Conservation (phyloP, 1,140 invertebrate species). For the Formica selysi region DNA sequence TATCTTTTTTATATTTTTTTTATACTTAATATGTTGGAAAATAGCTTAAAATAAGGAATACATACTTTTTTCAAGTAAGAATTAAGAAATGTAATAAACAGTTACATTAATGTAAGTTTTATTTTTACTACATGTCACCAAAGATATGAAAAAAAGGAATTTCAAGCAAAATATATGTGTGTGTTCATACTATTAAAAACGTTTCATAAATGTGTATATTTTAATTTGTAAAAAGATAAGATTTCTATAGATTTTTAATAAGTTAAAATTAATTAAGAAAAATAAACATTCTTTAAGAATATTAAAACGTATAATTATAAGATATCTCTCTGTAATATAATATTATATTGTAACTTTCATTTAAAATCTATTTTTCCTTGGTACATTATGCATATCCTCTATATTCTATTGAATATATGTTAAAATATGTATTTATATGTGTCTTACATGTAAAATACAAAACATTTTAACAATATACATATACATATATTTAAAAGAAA, state of each 20-base stretch:
- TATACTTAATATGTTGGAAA: neutral
- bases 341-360: neutral
- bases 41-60: neutral
- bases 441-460: neutral
- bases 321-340: neutral
- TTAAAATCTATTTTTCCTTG: neutral
- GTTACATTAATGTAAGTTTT: neutral
- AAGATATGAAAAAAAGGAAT: neutral
- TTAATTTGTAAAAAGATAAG: neutral
- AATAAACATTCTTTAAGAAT: neutral
- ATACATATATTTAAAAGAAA: neutral
- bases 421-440: no score
- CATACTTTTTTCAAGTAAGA: neutral
- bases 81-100: neutral
- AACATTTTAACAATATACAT: neutral
- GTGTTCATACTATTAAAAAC: neutral
- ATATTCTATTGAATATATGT: neutral
- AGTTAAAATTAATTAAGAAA: neutral
- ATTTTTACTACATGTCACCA: neutral
- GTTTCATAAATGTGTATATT: neutral
- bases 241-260: neutral
- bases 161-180: neutral
- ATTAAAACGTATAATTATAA: constrained; percentile 1
- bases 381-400: neutral
- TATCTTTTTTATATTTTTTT: neutral